A percentile compares a stretch with the other conserved stretches of the same genome.
phyloP scores from a whole-genome alignment of 1,140 invertebrate species.

The Saccostrea echinata region DNA sequence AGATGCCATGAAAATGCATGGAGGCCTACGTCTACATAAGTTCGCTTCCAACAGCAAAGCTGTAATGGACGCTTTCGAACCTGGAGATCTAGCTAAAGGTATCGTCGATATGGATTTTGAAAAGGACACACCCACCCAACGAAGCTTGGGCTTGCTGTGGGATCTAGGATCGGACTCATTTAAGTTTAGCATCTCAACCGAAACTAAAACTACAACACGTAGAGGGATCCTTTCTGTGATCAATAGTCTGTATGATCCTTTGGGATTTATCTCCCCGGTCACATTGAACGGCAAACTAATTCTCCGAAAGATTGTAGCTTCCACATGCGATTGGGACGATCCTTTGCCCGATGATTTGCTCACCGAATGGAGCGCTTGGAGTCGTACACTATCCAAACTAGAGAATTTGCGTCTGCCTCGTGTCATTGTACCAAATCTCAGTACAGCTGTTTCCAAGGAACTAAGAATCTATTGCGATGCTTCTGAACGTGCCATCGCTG shows the following conservation, averaged over 20 bases:
- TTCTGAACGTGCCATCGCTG: conserved; percentile 45
- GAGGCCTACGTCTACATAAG: conserved; percentile 52
- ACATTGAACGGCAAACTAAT: conserved; percentile 57
- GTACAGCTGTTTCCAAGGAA: background rate
- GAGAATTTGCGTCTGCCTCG: conserved; percentile 42
- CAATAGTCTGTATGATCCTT: conserved; percentile 45
- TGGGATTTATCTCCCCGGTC: conserved; percentile 47
- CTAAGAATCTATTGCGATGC: conserved; percentile 43
- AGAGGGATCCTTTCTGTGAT: conserved; percentile 37
- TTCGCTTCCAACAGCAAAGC: conserved; percentile 52
- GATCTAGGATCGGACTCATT: conserved; percentile 52
- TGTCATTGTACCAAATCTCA: conserved; percentile 40
- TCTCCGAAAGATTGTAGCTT: conserved; percentile 45
- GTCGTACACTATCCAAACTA: conserved; percentile 4
- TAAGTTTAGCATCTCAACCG: conserved; percentile 44
- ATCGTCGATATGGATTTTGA: conserved; percentile 51
- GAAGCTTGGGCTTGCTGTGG: conserved; percentile 56
- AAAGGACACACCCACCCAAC: conserved; percentile 48
- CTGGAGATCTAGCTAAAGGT: conserved; percentile 49
- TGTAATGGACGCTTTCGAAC: conserved; percentile 44
- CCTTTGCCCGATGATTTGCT: conserved; percentile 43
- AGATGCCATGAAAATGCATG: conserved; percentile 37
- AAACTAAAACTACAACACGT: conserved; percentile 42
- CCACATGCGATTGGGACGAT: conserved; percentile 57
- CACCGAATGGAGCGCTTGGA: conserved; percentile 56